Evolutionary conservation across 2,797 vertebrate genomes (phyloP).

Genomic region (Megaceryle alcyon): DNA sequence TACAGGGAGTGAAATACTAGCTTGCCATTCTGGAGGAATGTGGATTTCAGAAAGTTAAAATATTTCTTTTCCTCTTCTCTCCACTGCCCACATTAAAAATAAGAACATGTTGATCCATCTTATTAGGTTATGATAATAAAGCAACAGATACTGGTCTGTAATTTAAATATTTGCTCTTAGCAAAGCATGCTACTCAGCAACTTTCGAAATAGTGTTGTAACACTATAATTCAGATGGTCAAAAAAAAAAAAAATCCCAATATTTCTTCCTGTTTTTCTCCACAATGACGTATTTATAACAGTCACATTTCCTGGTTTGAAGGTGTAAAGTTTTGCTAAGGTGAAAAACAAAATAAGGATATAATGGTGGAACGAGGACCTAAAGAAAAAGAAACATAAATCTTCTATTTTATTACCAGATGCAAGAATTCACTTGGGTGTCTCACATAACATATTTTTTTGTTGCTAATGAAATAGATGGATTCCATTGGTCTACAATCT

Average conservation of each 20-base stretch:
- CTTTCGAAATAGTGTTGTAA: background rate
- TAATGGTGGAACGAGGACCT: background rate
- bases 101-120: background rate
- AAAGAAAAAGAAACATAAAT: background rate
- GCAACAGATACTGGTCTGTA: slow-evolving; percentile 20
- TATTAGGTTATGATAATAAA: slow-evolving; percentile 27
- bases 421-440: background rate
- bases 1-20: background rate
- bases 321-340: background rate
- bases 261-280: slow-evolving; percentile 13
- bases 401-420: background rate
- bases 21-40: background rate
- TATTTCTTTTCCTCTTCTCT: background rate
- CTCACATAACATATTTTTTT: background rate
- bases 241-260: background rate
- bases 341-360: background rate
- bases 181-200: background rate
- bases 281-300: background rate
- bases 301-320: background rate
- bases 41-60: background rate
- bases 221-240: background rate
- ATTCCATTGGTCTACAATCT: background rate
- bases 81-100: background rate
- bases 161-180: slow-evolving; percentile 42
- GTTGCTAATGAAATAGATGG: background rate